Evolutionary conservation across 2,797 vertebrate genomes (phyloP).

Genomic region (Enteromius radiatus): DNA sequence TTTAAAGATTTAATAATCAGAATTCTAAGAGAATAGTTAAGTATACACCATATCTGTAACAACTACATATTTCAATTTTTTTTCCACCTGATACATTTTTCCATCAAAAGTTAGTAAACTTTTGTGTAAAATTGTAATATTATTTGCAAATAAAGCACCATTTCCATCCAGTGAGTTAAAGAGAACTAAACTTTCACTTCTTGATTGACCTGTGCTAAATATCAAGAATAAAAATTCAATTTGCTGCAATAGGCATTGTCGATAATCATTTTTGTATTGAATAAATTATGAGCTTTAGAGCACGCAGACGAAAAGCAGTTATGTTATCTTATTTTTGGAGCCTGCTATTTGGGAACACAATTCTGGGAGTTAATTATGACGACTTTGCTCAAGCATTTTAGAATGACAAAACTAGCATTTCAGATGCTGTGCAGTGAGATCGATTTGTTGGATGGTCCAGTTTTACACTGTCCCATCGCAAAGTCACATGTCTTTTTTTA

Average conservation of each 20-base stretch:
- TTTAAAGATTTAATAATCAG: background rate
- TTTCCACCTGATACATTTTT: background rate
- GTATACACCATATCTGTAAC: background rate
- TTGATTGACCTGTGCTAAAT: too few species aligned
- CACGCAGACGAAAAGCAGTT: background rate
- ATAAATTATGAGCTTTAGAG: background rate
- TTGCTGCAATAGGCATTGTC: background rate
- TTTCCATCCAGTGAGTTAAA: too few species aligned
- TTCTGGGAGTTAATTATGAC: background rate
- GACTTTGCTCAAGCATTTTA: background rate
- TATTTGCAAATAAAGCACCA: background rate
- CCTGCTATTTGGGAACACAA: background rate
- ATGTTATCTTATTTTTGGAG: background rate
- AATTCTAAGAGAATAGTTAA: background rate
- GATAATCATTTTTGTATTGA: background rate
- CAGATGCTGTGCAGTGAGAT: background rate
- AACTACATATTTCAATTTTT: background rate
- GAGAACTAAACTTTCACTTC: background rate
- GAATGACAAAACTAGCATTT: background rate
- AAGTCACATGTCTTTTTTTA: too few species aligned
- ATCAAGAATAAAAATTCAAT: background rate
- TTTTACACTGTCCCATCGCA: too few species aligned
- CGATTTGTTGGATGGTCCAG: too few species aligned
- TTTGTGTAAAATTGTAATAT: too few species aligned
- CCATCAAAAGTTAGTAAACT: background rate